Evolutionary conservation across 2,888 invertebrate genomes (phyloP).

Genomic region (Lochmaea capreae): DNA sequence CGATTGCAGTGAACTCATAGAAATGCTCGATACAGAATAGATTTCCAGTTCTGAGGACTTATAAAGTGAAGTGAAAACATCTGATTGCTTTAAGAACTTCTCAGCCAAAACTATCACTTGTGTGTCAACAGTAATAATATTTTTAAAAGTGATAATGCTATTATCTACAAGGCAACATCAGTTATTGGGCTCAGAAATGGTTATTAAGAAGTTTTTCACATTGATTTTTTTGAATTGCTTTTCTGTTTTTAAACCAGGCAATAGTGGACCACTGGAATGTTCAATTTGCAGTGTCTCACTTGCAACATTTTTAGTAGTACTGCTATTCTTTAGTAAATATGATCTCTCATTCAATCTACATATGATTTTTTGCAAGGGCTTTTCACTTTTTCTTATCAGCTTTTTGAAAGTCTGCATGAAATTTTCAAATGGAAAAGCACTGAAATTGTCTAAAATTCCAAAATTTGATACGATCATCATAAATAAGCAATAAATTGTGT

Average conservation of each 20-base stretch:
- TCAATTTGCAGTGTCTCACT: slow-evolving; percentile 6
- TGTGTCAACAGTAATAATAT: slow-evolving; percentile 19
- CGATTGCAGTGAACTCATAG: slow-evolving; percentile 20
- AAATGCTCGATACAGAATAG: slow-evolving; percentile 7
- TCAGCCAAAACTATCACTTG: slow-evolving; percentile 13
- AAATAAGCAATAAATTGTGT: slow-evolving; percentile 28
- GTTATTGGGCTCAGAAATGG: slow-evolving; percentile 18
- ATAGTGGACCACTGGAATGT: slow-evolving; percentile 17
- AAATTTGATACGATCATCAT: slow-evolving; percentile 23
- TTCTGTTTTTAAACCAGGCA: neutral
- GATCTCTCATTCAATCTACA: slow-evolving; percentile 20
- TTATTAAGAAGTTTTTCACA: slow-evolving; percentile 5
- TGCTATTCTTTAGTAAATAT: neutral
- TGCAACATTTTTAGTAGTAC: neutral
- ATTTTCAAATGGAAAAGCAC: slow-evolving; percentile 33
- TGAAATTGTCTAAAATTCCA: slow-evolving; percentile 29
- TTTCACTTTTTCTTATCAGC: slow-evolving; percentile 19
- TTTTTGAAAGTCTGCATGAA: slow-evolving; percentile 28
- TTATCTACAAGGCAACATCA: slow-evolving; percentile 16
- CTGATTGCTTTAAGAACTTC: slow-evolving; percentile 17
- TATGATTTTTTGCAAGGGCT: slow-evolving; percentile 18
- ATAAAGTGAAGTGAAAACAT: slow-evolving; percentile 16
- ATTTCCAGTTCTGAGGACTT: slow-evolving; percentile 25
- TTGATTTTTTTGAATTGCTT: slow-evolving; percentile 14
- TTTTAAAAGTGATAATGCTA: slow-evolving; percentile 16